Evolutionary conservation across 2,888 invertebrate genomes (phyloP).

Genomic region (Tromatobia lineatoria): DNA sequence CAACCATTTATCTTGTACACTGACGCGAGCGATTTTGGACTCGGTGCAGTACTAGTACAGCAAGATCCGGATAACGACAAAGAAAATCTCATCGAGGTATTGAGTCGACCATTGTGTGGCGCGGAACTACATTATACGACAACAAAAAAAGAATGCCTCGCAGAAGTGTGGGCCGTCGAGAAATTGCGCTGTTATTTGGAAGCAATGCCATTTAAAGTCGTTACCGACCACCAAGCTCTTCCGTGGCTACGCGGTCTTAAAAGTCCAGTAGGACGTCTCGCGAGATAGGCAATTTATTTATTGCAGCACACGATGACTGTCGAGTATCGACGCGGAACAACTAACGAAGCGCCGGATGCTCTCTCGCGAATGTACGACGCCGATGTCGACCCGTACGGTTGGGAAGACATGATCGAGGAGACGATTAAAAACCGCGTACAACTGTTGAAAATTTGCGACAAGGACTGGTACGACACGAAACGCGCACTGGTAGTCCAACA

Average conservation of each 20-base stretch:
- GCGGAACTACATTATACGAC: conserved; percentile 40
- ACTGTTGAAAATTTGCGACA: background rate
- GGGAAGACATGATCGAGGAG: conserved; percentile 36
- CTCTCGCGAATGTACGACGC: conserved; percentile 3
- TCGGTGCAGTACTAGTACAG: conserved; percentile 62
- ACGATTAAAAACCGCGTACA: background rate
- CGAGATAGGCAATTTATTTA: conserved; percentile 49
- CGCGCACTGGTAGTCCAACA: conserved; percentile 15
- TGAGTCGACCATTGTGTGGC: conserved; percentile 53
- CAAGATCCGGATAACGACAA: conserved; percentile 30
- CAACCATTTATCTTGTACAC: conserved; percentile 25
- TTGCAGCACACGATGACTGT: conserved; percentile 46
- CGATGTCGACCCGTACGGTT: conserved; percentile 51
- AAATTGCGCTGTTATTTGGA: conserved; percentile 48
- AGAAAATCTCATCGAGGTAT: conserved; percentile 49
- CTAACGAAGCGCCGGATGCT: conserved; percentile 56
- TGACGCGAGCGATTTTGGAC: conserved; percentile 44
- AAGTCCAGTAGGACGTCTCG: conserved; percentile 58
- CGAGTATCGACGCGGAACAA: conserved; percentile 37
- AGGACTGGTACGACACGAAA: conserved; percentile 35
- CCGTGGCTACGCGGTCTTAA: conserved; percentile 67
- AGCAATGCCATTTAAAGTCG: conserved; percentile 53
- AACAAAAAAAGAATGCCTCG: conserved; percentile 1
- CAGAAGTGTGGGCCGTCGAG: conserved; percentile 41
- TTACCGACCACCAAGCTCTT: conserved; percentile 63